Percentiles rank a stretch among this genome's conserved stretches.
Evolutionary conservation across 2,888 invertebrate genomes (phyloP).

Genomic region (Gonocerus acuteangulatus): DNA sequence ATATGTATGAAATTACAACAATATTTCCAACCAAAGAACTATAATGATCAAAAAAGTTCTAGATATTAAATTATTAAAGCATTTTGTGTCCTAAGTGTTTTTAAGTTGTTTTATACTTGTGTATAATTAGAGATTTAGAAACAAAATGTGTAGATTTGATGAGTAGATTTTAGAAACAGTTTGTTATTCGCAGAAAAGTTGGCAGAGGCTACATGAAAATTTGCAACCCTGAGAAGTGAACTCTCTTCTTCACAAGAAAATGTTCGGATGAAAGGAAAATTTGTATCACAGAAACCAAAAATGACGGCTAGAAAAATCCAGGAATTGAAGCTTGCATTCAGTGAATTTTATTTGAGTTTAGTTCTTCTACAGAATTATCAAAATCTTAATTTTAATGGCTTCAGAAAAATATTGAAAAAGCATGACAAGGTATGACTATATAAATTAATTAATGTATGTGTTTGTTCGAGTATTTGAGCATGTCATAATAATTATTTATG

Average conservation of each 20-base stretch:
- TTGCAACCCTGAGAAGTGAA: constrained; percentile 64
- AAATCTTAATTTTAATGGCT: constrained; percentile 79
- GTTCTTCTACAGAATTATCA: constrained; percentile 83
- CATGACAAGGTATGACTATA: constrained; percentile 67
- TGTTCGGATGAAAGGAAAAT: constrained; percentile 41
- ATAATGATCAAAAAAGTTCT: too few relatives aligned
- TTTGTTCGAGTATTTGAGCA: too few relatives aligned
- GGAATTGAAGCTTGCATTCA: constrained; percentile 79
- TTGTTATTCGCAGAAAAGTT: constrained; percentile 58
- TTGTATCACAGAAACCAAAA: constrained; percentile 37
- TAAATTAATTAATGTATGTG: too few relatives aligned
- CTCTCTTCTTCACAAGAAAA: constrained; percentile 47
- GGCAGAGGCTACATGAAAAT: constrained; percentile 78
- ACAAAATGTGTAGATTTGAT: too few relatives aligned
- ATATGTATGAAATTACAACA: too few relatives aligned
- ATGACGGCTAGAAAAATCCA: constrained; percentile 62
- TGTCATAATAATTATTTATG: too few relatives aligned
- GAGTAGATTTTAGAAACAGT: too few relatives aligned
- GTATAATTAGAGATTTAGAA: too few relatives aligned
- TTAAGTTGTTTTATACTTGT: too few relatives aligned
- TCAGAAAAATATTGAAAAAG: constrained; percentile 83
- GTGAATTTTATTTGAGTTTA: constrained; percentile 79
- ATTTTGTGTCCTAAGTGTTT: too few relatives aligned
- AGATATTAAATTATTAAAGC: too few relatives aligned
- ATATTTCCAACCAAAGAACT: too few relatives aligned